Conservation (phyloP, 2,888 invertebrate species). For the Rhagophthalmus giganteus region DNA sequence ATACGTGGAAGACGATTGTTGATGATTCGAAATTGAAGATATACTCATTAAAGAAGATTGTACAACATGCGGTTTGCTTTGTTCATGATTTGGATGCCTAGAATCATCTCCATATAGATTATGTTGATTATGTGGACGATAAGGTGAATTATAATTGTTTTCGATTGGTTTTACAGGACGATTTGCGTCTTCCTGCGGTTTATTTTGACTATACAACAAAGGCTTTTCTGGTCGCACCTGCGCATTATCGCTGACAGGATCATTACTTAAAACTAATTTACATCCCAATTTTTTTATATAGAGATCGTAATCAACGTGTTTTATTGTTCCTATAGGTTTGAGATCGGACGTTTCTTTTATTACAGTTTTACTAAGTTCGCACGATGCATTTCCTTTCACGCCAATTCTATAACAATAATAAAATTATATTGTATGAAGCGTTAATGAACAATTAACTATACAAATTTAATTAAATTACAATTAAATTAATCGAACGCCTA, state of each 20-base stretch:
- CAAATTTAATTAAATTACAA: too few species aligned
- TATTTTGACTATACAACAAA: background rate
- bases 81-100: too few species aligned
- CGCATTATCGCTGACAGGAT: slow-evolving; percentile 32
- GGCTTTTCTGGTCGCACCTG: slow-evolving; percentile 1
- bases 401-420: slow-evolving; percentile 57
- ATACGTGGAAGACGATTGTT: background rate
- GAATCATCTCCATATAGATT: too few species aligned
- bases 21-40: slow-evolving; percentile 5
- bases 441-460: too few species aligned
- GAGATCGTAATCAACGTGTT: slow-evolving; percentile 66
- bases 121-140: too few species aligned
- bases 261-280: slow-evolving; percentile 46
- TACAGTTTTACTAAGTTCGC: slow-evolving; percentile 59
- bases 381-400: slow-evolving; percentile 65
- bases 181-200: background rate
- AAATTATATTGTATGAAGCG: background rate
- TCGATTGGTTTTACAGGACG: too few species aligned
- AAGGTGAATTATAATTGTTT: slow-evolving; percentile 1
- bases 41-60: slow-evolving; percentile 18
- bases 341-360: slow-evolving; percentile 56
- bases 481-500: too few species aligned
- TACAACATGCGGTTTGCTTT: slow-evolving; percentile 13
- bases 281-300: slow-evolving; percentile 62
- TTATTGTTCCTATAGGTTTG: slow-evolving; percentile 58